phyloP scores from a whole-genome alignment of 2,797 vertebrate genomes.

The Tenualosa thibaudeaui region DNA sequence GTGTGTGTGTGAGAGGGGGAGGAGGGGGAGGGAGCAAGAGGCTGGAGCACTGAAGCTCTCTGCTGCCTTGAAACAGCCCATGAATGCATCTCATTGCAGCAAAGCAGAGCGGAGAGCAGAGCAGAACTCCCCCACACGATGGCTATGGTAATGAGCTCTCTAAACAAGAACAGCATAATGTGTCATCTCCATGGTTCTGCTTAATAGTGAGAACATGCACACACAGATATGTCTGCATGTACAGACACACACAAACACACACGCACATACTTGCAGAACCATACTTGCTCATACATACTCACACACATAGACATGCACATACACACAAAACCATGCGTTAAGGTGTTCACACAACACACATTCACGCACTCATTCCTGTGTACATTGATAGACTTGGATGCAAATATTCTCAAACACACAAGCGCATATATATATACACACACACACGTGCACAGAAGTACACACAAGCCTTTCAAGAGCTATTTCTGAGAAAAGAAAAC shows the following conservation, averaged over 20 bases:
- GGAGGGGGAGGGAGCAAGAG: background rate
- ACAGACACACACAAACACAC: background rate
- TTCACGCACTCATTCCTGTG: background rate
- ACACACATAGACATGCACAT: background rate
- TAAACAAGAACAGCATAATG: conserved; percentile 18
- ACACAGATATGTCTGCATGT: background rate
- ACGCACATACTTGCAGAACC: background rate
- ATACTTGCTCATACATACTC: background rate
- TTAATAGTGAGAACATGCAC: conserved; percentile 2
- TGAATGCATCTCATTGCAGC: conserved; percentile 9
- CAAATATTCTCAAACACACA: background rate
- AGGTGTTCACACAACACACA: background rate
- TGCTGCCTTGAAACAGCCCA: conserved; percentile 4
- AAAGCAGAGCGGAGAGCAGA: background rate
- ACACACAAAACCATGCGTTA: background rate
- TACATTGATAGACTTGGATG: background rate
- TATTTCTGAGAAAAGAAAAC: background rate
- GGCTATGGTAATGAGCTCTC: conserved; percentile 37
- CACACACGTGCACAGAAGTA: background rate
- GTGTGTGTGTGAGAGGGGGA: background rate
- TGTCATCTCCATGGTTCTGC: conserved; percentile 12
- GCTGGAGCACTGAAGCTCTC: background rate
- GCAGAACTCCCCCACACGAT: conserved; percentile 36
- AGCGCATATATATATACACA: background rate
- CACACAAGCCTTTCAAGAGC: background rate